Evolutionary conservation across 1,140 invertebrate species (phyloP), one percentile per base, ranked within the genome.

Genomic region (Aleiodes sp.): DNA sequence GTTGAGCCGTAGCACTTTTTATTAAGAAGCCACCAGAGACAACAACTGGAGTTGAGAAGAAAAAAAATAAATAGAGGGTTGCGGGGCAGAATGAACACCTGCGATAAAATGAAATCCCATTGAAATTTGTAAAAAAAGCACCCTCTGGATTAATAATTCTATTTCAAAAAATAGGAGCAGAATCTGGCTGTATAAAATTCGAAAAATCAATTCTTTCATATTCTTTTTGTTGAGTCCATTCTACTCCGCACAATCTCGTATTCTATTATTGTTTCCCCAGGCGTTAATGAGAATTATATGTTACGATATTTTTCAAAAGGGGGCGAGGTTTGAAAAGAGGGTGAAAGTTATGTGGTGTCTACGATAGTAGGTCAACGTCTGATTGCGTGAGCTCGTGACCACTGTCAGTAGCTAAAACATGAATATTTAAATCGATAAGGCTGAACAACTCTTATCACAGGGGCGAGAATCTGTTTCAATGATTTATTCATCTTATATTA

Each of bases 361-460:
- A 10, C 4, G 41, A 41, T 63, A 63, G 35, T 64, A 41, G 62
- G 62, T 64, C 62, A 64, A 64, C 26, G 65, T 68, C 65, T 68
- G 65, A 68, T 57, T 35, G 57, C 43, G 56, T 68, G 65, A n/a
- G 37, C 19, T 57, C 56, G 35, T 68, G 65, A 68, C 65, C 56
- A 39, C 37, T n/a, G n/a, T n/a, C 9, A 39, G 29, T 26, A 9
- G n/a, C 56, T 56, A 31, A 16, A 56, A 56, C 35, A 39, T 68
- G 24, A 59, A 4, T 68, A 60, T 59, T 31, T 26, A 16, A 59
- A 43, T 68, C 65, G 37, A 68, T 68, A 68, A 28, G 24, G 24
- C 60, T n/a, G n/a, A n/a, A n/a, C n/a, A n/a, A n/a, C n/a, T 24
- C 4, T 67, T 59, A 33, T 33, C 65, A 59, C 52, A 35, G 35